Evolutionary conservation across 2,113 vertebrate genomes (phyloP), one percentile per base, ranked within the genome.

Genomic region (Phalacrocorax carbo): DNA sequence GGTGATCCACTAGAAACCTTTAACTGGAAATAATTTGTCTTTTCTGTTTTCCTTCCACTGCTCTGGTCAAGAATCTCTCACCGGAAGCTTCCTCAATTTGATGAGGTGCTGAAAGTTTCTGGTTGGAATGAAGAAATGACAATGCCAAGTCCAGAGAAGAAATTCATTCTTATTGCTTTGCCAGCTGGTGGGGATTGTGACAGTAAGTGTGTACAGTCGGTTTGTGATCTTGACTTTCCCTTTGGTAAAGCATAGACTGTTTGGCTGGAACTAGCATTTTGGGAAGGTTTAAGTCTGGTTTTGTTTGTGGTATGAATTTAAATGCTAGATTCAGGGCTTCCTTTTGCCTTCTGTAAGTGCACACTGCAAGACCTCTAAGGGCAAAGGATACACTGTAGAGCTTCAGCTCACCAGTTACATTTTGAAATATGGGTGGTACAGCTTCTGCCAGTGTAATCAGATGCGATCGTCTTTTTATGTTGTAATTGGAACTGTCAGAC

Each of bases 81-180:
- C 19, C 91, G 96, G 29, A 69, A 64, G 19, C 48, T 96, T 93
- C 97, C 99, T 82, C 60, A 97, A n/a, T 99, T 98, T 97, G 99
- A 99, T 94, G 98, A 97, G 60, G 94, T 97, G 65, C 44, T 99
- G 88, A 68, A 88, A 85, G 68, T 98, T 85, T 84, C 93, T 86
- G 76, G 76, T 65, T 86, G 68, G 66, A 76, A 52, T 25, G 58
- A 44, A 13, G 46, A 88, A 49, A 46, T 71, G 42, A 82, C 84
- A 78, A 64, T 98, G 93, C 98, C 97, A 58, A 80, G 96, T 80
- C 86, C 93, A 1, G 98, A 98, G 72, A 98, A 98, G 95, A 98
- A 98, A 54, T 99, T 99, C 84, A 98, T 99, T 98, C 96, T 98
- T 55, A 81, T 99, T 62, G 85, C 96, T 91, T 97, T 99, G 55